A percentile compares a stretch with the other conserved stretches of the same genome.
phyloP scores from a whole-genome alignment of 2,797 vertebrate species.

The Periparus ater region DNA sequence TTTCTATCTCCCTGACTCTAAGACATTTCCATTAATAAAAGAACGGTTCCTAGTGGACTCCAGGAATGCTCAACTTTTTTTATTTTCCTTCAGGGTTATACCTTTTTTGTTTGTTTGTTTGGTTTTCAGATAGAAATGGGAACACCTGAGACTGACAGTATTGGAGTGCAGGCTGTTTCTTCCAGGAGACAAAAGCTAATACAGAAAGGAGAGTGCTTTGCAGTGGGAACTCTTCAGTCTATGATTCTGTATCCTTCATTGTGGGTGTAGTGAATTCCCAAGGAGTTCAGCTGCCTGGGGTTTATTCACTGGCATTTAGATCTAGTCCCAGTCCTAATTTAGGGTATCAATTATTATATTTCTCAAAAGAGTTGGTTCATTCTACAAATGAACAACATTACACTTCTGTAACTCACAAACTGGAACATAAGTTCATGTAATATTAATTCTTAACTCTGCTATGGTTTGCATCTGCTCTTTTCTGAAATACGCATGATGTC shows the following conservation, averaged over 20 bases:
- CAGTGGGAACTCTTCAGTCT: accelerated
- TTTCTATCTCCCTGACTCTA: not conserved
- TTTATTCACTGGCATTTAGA: not conserved
- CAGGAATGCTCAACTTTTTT: not conserved
- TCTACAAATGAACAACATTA: not conserved
- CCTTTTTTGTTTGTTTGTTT: not conserved
- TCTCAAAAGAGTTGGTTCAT: not conserved
- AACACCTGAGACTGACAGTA: not conserved
- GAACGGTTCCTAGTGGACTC: not conserved
- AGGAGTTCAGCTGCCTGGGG: not conserved
- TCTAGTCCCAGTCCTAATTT: not conserved
- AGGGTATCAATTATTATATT: not conserved
- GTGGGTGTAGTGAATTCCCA: not conserved
- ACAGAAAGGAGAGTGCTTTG: not conserved
- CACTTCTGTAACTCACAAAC: not conserved
- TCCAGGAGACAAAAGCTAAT: not conserved
- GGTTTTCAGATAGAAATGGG: not conserved
- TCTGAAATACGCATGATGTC: not conserved
- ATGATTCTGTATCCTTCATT: not conserved
- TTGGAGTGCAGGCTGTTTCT: not conserved
- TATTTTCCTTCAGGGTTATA: not conserved
- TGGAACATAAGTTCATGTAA: not conserved
- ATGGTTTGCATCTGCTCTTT: not conserved
- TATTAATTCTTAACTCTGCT: not conserved
- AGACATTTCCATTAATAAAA: not conserved